Evolutionary conservation across 2,113 vertebrate genomes (phyloP), one percentile per base, ranked within the genome.

Genomic region (Callipepla squamata): DNA sequence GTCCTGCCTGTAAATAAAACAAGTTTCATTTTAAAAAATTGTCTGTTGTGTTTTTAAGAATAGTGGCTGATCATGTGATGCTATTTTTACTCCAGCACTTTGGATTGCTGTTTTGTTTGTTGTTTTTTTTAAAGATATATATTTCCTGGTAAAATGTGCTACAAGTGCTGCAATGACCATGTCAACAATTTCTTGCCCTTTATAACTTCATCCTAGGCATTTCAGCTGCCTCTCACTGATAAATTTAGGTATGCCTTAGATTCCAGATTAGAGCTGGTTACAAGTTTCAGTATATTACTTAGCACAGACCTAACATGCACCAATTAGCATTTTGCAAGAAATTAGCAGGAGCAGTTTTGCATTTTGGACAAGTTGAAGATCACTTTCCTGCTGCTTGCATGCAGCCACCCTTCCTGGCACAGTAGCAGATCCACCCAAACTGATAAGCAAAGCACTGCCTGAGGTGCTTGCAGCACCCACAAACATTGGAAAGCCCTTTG

Each of bases 361-460:
- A 51, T 51, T 65, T 38, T 59, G 63, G 38, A 11, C 42, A 23
- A 51, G 7, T 15, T 21, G 11, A 58, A 57, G 18, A 51, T 6
- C 5, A 4, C 5, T 50, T 17, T 12, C 42, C 11, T 48, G 12
- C 62, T 45, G 38, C 42, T 32, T 3, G 5, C 44, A 51, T 9
- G 4, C 15, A 48, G 8, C 3, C 5, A 13, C 26, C 19, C 45
- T 85, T 55, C 25, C 70, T 48, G 58, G 34, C 76, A 11, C 75
- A 53, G 28, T 26, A 70, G 19, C 22, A 80, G 38, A 70, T 45
- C 23, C n/a, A 23, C 16, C 22, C 12, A 66, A 25, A 22, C 50
- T 12, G 7, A 25, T 13, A 13, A 28, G 47, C 45, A 26, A 42
- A 38, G 30, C 25, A 22, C 23, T 0, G 0, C 28, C 17, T 18